A percentile compares a stretch with the other conserved stretches of the same genome.
These are phyloP conservation scores for Clarias gariepinus DNA, from an alignment of 2,113 vertebrate genomes.

Conservation along the genomic window DNA sequence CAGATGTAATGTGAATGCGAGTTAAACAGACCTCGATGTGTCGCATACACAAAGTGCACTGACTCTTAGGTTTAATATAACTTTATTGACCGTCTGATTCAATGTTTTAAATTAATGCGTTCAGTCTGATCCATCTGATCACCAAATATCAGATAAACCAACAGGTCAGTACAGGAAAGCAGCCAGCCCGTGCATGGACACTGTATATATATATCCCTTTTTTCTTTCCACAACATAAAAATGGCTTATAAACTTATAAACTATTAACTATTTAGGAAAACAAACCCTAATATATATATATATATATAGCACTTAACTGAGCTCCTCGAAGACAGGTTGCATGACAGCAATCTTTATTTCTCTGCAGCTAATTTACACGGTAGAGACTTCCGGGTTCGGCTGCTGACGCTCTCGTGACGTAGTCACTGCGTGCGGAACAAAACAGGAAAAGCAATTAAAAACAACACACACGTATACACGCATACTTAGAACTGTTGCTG, in stretches of 20 bases:
- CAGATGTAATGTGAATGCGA: background rate
- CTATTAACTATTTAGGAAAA: background rate
- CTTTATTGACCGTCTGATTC: background rate
- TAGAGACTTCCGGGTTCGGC: slow-evolving; percentile 17
- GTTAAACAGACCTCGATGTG: background rate
- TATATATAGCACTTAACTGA: slow-evolving; percentile 6
- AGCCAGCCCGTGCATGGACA: background rate
- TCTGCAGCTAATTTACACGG: background rate
- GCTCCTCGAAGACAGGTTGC: background rate
- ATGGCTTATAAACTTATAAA: too few species aligned
- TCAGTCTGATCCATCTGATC: background rate
- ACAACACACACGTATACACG: too few species aligned
- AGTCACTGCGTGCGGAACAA: background rate
- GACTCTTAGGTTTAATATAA: background rate
- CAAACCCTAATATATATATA: background rate
- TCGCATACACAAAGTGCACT: background rate
- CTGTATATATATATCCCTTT: background rate
- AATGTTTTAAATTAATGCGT: background rate
- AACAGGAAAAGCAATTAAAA: background rate
- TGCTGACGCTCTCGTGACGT: slow-evolving; percentile 19
- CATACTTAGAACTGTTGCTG: background rate
- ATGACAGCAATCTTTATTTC: slow-evolving; percentile 16
- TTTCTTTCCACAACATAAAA: background rate
- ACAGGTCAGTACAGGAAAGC: background rate
- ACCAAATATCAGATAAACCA: background rate